Evolutionary conservation across 37 sponge, comb jelly and placozoan genomes (phyloP), one percentile per base, ranked within the genome.

Genomic region (Chondrosia reniformis): DNA sequence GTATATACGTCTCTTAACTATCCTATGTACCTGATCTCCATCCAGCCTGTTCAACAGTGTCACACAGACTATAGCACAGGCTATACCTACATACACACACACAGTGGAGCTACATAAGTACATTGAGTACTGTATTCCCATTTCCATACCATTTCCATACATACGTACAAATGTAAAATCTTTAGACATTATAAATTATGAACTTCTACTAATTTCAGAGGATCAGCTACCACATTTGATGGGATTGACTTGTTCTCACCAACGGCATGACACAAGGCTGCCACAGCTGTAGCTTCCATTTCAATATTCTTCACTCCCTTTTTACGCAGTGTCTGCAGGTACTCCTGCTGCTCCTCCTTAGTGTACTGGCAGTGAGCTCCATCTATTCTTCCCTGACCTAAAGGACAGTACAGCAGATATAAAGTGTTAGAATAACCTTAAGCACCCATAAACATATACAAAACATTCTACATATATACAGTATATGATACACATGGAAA

Each of bases 311-410:
- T 46, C 25, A 95, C 81, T 1, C 96, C 99, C 33, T 37, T 4
- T 8, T 86, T 57, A 30, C 83, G 44, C 17, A 87, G 58, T 8
- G 58, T 37, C 63, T 80, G 38, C 75, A 98, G 78, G 82, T 86
- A 95, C 32, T 63, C 92, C 49, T 82, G 45, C 64, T 90, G 87
- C 9, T 95, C 89, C 42, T 81, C 82, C 38, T 93, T 82, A 13
- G 85, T 63, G 85, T 83, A 76, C 34, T 89, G 89, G 76, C 99
- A 98, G 19, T 93, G 30, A 15, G 87, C 92, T n/a, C 99, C 99
- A 69, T 98, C 99, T 39, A 84, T 28, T 33, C 99, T 64, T 10
- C 84, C 93, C 66, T 98, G 99, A 58, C 96, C 99, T 98, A 30
- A 30, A 15, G 54, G 54, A 49, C 15, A 49, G 54, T 49, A 19